Conservation (phyloP, 2,797 vertebrate genomes). For the Podarcis siculus region DNA sequence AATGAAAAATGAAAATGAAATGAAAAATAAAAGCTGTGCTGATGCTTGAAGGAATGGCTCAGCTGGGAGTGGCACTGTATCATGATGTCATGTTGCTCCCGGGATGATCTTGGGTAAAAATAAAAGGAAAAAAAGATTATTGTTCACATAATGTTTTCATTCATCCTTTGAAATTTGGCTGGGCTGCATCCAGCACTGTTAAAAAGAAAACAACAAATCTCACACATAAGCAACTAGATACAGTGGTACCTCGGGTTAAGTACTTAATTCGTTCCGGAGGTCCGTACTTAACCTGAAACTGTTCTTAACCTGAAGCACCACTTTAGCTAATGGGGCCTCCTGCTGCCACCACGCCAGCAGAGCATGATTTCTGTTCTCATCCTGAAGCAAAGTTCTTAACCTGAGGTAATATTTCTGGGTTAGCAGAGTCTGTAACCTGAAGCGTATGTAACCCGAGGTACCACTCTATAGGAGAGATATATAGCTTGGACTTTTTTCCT, state of each 20-base stretch:
- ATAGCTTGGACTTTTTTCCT: not conserved
- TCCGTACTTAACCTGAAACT: too few species aligned
- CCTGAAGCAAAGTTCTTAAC: too few species aligned
- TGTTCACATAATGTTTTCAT: not conserved
- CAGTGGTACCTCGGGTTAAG: too few species aligned
- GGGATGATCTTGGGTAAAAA: not conserved
- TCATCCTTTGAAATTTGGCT: not conserved
- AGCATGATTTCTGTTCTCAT: too few species aligned
- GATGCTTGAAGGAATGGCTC: not conserved
- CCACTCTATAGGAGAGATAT: not conserved
- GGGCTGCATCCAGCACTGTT: not conserved
- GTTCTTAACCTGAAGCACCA: too few species aligned
- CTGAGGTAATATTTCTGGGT: too few species aligned
- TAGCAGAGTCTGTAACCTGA: too few species aligned
- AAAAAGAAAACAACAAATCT: not conserved
- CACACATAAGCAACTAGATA: not conserved
- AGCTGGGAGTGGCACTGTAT: not conserved
- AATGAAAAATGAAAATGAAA: too few species aligned
- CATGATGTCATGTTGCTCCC: not conserved
- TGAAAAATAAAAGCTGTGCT: not conserved
- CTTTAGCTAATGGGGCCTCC: too few species aligned
- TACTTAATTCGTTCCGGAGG: too few species aligned
- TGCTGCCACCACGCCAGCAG: too few species aligned
- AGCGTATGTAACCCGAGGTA: too few species aligned
- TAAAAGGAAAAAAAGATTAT: not conserved